Percentiles rank a stretch among this genome's conserved stretches.
Evolutionary conservation across 2,888 invertebrate species (phyloP).

Genomic region (Drosophila lacicola): DNA sequence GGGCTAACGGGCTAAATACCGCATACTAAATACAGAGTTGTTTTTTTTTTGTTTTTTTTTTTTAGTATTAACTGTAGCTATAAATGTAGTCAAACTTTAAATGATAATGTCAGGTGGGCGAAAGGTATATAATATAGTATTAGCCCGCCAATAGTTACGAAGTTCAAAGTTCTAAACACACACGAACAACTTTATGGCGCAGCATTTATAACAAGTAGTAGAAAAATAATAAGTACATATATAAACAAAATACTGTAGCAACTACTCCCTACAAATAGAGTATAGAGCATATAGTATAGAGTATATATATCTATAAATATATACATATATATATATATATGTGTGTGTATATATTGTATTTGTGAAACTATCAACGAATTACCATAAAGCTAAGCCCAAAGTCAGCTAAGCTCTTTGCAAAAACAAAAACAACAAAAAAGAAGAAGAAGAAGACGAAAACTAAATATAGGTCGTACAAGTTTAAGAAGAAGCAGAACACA

Average conservation of each 20-base stretch:
- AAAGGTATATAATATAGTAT: no score
- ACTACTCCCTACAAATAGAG: slow-evolving; percentile 2
- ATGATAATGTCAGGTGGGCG: slow-evolving; percentile 14
- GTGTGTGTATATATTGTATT: slow-evolving; percentile 42
- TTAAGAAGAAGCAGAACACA: slow-evolving; percentile 31
- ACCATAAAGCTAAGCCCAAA: slow-evolving; percentile 52
- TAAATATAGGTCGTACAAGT: slow-evolving; percentile 1
- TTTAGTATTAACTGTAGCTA: slow-evolving; percentile 36
- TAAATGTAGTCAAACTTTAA: slow-evolving; percentile 31
- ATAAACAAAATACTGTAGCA: slow-evolving; percentile 4
- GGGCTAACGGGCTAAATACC: slow-evolving; percentile 34
- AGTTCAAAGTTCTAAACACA: no score
- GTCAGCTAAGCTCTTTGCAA: slow-evolving; percentile 40
- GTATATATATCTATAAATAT: slow-evolving; percentile 21
- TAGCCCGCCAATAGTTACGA: no score
- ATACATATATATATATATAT: slow-evolving; percentile 14
- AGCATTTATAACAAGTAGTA: slow-evolving; percentile 66
- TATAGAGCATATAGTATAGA: slow-evolving; percentile 3
- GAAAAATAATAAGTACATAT: slow-evolving; percentile 2
- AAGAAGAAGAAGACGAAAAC: neutral
- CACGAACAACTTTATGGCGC: slow-evolving; percentile 63
- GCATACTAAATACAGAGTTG: slow-evolving; percentile 25
- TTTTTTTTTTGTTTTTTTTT: slow-evolving; percentile 7
- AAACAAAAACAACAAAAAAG: slow-evolving; percentile 9
- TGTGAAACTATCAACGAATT: slow-evolving; percentile 78